phyloP scores from a whole-genome alignment of 2,888 invertebrate species.

The Amblyjoppa fuscipennis region DNA sequence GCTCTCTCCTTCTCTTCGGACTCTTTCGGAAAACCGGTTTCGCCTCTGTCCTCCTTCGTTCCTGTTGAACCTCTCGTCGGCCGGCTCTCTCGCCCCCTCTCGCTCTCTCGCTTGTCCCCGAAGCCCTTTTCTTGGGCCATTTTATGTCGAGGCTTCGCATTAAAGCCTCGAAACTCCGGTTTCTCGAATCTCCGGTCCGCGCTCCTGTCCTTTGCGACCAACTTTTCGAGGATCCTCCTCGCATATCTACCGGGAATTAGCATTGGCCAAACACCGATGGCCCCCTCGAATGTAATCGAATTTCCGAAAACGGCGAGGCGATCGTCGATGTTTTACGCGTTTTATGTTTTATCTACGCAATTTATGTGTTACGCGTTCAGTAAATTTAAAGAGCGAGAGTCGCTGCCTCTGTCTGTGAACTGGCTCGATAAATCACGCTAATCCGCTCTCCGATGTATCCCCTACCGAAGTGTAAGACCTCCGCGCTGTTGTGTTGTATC shows the following conservation, averaged over 20 bases:
- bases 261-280: neutral
- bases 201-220: neutral
- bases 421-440: slow-evolving; percentile 64
- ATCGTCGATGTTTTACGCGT: neutral
- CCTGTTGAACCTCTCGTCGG: slow-evolving; percentile 53
- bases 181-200: neutral
- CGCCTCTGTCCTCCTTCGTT: slow-evolving; percentile 43
- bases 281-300: neutral
- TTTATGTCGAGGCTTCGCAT: slow-evolving; percentile 28
- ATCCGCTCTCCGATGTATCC: slow-evolving; percentile 56
- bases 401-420: slow-evolving; percentile 53
- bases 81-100: slow-evolving; percentile 53
- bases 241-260: neutral
- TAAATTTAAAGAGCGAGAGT: slow-evolving; percentile 4
- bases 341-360: neutral
- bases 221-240: neutral
- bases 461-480: neutral
- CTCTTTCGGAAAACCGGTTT: slow-evolving; percentile 67
- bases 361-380: neutral
- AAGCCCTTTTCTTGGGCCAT: slow-evolving; percentile 23
- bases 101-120: slow-evolving; percentile 8
- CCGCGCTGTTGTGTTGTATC: neutral
- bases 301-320: neutral
- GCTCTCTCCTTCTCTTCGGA: slow-evolving; percentile 63
- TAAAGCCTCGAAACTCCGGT: neutral